Evolutionary conservation across 2,888 invertebrate species (phyloP), one percentile per base, ranked within the genome.

Genomic region (Idaea dimidiata): DNA sequence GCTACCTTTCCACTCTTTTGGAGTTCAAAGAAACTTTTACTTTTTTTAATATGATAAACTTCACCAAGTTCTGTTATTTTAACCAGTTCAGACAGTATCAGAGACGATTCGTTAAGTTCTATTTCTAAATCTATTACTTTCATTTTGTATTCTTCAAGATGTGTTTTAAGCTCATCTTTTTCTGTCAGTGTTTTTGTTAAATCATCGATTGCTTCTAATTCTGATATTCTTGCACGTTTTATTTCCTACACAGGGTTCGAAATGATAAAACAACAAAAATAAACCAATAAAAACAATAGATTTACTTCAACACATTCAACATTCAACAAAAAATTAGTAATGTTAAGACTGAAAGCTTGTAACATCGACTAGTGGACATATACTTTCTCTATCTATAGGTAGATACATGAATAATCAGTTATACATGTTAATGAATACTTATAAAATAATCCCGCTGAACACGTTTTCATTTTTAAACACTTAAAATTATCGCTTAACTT

Each of bases 1-100:
- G 90, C 93, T 90, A 93, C 93, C 92, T 93, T 93, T 92, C 93
- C 93, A 87, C 92, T 93, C 83, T 93, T 93, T 82, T 93, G 93
- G 68, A 92, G 77, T 74, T 91, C 92, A 71, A 89, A 89, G 78
- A 87, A 90, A 76, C 90, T 91, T 78, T 83, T 89, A 68, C 89
- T 88, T 64, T 89, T 85, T 74, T 90, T 89, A 65, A 91, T 85
- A 62, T 79, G 79, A 63, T 74, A 79, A 54, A 87, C 73, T 62
- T 88, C 87, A 72, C 82, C 82, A 64, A 88, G 83, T 69, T 90
- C 87, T 18, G 91, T 87, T 82, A 93, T 87, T 74, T 92, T 93
- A 57, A 91, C 77, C 17, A 92, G 80, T 74, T 93, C 93, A 56
- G 91, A 90, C 61, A 93, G 75, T 74, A 93, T 88, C 59, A 93